A percentile compares a stretch with the other conserved stretches of the same genome.
Conservation (phyloP, 2,888 invertebrate genomes). For the Norana najaformis region DNA sequence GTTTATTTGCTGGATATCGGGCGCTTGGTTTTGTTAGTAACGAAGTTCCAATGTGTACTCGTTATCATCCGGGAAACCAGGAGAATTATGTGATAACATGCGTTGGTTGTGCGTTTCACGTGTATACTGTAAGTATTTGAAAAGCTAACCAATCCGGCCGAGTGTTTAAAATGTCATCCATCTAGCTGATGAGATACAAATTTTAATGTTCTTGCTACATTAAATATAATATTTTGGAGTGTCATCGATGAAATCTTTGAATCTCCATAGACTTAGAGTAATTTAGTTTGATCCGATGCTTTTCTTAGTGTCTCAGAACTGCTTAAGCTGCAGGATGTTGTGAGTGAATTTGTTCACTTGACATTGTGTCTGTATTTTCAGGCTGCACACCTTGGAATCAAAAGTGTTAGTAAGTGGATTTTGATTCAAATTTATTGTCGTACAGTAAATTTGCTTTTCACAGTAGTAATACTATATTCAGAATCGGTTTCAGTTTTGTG, state of each 20-base stretch:
- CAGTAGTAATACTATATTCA: neutral
- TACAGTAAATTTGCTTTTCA: slow-evolving; percentile 17
- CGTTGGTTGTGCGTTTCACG: slow-evolving; percentile 88
- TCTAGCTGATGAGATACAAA: neutral
- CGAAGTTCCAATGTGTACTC: slow-evolving; percentile 80
- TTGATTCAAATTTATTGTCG: neutral
- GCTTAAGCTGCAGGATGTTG: no score
- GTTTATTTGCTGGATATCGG: slow-evolving; percentile 74
- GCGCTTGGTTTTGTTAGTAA: slow-evolving; percentile 91
- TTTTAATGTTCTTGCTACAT: neutral
- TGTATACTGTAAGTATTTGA: slow-evolving; percentile 71
- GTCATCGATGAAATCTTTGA: no score
- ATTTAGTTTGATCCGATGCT: no score
- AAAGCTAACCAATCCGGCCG: neutral
- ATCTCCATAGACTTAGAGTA: no score
- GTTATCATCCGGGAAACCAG: slow-evolving; percentile 81
- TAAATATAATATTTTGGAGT: neutral
- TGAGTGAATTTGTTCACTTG: neutral
- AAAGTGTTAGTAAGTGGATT: slow-evolving; percentile 77
- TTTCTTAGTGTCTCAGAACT: neutral
- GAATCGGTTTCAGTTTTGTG: neutral
- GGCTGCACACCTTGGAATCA: slow-evolving; percentile 65
- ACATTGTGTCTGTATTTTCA: slow-evolving; percentile 47
- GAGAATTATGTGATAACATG: slow-evolving; percentile 87
- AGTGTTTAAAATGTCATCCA: neutral